Percentiles rank a stretch among this genome's conserved stretches.
Evolutionary conservation across 2,797 vertebrate genomes (phyloP).

Genomic region (Esox lucius): DNA sequence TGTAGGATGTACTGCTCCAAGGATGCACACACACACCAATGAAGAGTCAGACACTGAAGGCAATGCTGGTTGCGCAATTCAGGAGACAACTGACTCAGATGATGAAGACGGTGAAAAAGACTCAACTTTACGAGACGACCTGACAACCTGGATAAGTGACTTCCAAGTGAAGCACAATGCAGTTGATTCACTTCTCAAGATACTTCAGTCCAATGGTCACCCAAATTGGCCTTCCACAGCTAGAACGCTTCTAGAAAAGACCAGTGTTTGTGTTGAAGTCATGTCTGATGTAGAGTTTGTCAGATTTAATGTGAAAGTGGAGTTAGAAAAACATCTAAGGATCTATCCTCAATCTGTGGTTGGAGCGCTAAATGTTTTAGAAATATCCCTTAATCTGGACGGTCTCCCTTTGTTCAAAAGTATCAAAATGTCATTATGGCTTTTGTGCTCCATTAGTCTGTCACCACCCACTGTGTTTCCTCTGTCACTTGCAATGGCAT

Average conservation of each 20-base stretch:
- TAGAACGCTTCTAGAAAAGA: background rate
- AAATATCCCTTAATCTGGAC: no score
- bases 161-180: background rate
- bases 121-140: background rate
- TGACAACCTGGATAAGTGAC: background rate
- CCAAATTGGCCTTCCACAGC: background rate
- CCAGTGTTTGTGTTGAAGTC: background rate
- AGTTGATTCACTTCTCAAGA: no score
- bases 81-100: background rate
- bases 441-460: no score
- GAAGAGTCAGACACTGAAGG: background rate
- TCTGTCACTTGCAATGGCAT: no score
- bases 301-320: background rate
- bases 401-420: no score
- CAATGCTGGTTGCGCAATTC: background rate
- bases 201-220: background rate
- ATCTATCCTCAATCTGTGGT: background rate
- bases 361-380: background rate
- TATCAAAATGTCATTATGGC: no score
- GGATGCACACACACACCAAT: no score
- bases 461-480: no score
- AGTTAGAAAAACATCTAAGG: background rate
- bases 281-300: no score
- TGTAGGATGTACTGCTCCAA: no score
- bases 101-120: background rate